Conservation (phyloP, 2,888 invertebrate genomes). For the Zaprionus bogoriensis region DNA sequence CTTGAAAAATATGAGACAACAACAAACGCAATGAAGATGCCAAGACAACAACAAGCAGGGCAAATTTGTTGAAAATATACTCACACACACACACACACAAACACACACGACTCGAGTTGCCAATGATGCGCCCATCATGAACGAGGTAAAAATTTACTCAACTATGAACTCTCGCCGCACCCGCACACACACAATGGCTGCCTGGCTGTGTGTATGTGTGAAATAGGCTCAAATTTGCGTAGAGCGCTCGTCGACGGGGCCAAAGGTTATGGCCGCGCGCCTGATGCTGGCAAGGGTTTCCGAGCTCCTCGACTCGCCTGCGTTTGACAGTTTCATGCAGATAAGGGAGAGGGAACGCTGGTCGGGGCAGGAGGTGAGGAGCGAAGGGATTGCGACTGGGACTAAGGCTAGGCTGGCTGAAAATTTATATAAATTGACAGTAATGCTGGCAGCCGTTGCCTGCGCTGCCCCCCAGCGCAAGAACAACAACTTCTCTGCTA, state of each 20-base stretch:
- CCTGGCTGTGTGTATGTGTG: constrained; percentile 19
- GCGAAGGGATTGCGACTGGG: background rate
- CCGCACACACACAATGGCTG: background rate
- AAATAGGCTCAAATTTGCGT: constrained; percentile 70
- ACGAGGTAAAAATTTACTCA: constrained; percentile 77
- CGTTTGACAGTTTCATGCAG: constrained; percentile 51
- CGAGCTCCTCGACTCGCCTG: constrained; percentile 28
- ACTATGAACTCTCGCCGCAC: constrained; percentile 63
- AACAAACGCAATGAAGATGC: constrained; percentile 57
- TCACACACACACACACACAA: constrained; percentile 1
- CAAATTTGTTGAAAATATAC: constrained; percentile 53
- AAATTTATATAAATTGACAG: constrained; percentile 75
- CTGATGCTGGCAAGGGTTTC: constrained; percentile 59
- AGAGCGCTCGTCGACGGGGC: constrained; percentile 45
- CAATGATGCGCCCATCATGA: constrained; percentile 53
- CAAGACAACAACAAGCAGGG: constrained; percentile 40
- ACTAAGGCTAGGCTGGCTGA: constrained; percentile 37
- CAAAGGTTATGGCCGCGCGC: constrained; percentile 61
- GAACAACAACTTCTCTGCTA: constrained; percentile 56
- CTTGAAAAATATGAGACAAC: constrained; percentile 73
- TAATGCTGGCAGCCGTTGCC: constrained; percentile 55
- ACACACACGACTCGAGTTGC: constrained; percentile 32
- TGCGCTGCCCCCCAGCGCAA: constrained; percentile 41
- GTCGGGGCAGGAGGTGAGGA: background rate
- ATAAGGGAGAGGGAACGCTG: constrained; percentile 20